Evolutionary conservation across 1,140 invertebrate genomes (phyloP).

Genomic region (Orchestia grillus): DNA sequence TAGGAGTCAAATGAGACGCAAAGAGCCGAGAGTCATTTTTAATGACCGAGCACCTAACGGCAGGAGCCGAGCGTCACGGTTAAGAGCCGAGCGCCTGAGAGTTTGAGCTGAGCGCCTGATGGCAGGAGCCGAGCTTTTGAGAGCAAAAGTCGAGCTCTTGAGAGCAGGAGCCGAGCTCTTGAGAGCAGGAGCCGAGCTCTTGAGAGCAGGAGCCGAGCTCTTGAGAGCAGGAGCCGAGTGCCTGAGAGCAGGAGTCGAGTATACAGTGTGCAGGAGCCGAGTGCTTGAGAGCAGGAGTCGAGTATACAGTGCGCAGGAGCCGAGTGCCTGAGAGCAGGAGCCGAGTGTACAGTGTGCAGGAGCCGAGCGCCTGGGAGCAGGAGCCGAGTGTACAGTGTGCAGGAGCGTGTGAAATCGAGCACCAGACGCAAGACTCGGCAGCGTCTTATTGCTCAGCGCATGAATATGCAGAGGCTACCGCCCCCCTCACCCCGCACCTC

Average conservation of each 20-base stretch:
- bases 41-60: too few species aligned
- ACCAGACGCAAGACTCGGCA: neutral
- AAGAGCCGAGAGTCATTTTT: too few species aligned
- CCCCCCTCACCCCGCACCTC: neutral
- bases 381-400: slow-evolving; percentile 11
- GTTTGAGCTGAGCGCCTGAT: neutral
- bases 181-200: too few species aligned
- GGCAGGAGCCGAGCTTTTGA: neutral
- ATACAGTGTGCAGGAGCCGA: neutral
- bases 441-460: slow-evolving; percentile 16
- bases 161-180: neutral
- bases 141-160: neutral
- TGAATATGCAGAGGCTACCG: slow-evolving; percentile 15
- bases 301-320: too few species aligned
- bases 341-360: neutral
- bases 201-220: too few species aligned
- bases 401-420: slow-evolving; percentile 16
- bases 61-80: neutral
- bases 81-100: neutral
- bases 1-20: too few species aligned
- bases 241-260: too few species aligned
- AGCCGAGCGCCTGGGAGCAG: neutral
- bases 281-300: too few species aligned
- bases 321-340: too few species aligned
- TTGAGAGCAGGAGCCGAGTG: too few species aligned